Conservation (phyloP, 2,797 vertebrate species). For the Cheirogaleus major region DNA sequence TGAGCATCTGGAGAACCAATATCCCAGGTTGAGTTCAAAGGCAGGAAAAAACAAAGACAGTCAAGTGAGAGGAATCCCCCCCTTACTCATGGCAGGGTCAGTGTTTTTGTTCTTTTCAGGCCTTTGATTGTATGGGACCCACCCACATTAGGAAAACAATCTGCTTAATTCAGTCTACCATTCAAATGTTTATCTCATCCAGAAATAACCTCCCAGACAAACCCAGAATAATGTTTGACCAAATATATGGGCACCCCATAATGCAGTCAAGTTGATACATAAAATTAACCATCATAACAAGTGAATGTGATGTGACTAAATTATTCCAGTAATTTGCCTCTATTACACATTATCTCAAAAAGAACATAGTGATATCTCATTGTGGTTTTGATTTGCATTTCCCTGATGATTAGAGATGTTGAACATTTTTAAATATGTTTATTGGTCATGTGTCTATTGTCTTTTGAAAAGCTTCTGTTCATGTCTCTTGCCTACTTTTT, state of each 20-base stretch:
- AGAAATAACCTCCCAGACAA: neutral
- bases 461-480: too few relatives aligned
- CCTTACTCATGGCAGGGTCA: neutral
- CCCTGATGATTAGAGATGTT: too few relatives aligned
- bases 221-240: neutral
- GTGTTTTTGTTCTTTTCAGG: neutral
- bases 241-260: neutral
- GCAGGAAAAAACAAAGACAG: neutral
- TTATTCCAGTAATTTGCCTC: slow-evolving; percentile 23
- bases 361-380: neutral
- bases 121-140: neutral
- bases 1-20: neutral
- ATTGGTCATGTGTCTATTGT: too few relatives aligned
- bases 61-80: neutral
- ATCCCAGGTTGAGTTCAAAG: neutral
- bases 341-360: neutral
- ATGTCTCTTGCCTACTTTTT: too few relatives aligned
- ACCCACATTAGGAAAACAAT: neutral
- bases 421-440: too few relatives aligned
- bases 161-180: neutral
- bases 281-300: neutral
- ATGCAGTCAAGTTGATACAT: neutral
- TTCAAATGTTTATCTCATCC: neutral
- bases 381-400: too few relatives aligned
- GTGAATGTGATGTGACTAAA: neutral